These are phyloP conservation scores for Hippocampus barbouri DNA, from an alignment of 2,113 vertebrate genomes.

Conservation along the genomic window DNA sequence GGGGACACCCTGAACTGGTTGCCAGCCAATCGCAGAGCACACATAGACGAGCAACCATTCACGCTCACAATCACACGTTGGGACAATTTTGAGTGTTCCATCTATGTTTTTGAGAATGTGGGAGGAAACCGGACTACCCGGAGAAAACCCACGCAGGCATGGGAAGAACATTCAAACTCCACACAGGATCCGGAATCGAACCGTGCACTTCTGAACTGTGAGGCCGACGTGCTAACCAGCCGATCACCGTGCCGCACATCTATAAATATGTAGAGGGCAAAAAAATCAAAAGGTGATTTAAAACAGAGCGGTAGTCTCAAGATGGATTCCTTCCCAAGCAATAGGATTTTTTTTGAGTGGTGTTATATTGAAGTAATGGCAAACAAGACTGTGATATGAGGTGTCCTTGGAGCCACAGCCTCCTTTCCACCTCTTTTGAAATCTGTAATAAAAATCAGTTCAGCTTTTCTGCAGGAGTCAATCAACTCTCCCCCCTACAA, in stretches of 20 bases:
- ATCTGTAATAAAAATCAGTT: constrained; percentile 21
- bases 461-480: constrained; percentile 29
- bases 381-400: constrained; percentile 22
- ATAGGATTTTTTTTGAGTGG: constrained; percentile 9
- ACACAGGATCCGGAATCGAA: no score
- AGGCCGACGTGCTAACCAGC: no score
- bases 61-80: no score
- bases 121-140: no score
- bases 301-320: constrained; percentile 13
- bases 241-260: not conserved
- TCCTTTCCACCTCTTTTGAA: constrained; percentile 4
- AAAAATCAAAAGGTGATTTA: constrained; percentile 3
- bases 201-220: no score
- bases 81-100: no score
- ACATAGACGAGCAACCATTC: no score
- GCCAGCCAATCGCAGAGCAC: no score
- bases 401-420: constrained; percentile 16
- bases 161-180: no score
- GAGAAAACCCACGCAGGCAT: no score
- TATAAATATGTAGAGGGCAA: constrained; percentile 8
- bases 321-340: constrained; percentile 11
- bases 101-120: no score
- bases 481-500: constrained; percentile 15
- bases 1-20: no score
- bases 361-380: constrained; percentile 7